A percentile compares a stretch with the other conserved stretches of the same genome.
These are phyloP conservation scores for Sebastes diaconus DNA, from an alignment of 2,797 vertebrate genomes.

Conservation along the genomic window DNA sequence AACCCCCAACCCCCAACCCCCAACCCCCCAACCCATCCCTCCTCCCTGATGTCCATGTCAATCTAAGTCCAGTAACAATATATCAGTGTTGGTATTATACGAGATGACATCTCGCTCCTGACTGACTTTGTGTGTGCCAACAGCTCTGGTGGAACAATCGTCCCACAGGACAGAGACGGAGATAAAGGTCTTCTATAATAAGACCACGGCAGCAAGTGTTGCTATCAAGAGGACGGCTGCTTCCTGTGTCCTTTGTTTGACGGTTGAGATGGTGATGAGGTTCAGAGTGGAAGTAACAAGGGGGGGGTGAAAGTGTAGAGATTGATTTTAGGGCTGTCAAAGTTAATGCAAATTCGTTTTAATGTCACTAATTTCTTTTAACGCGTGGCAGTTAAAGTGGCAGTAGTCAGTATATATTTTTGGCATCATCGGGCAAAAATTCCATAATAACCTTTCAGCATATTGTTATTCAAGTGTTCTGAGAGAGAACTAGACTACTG, in stretches of 20 bases:
- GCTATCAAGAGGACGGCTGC: not conserved
- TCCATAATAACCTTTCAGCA: too few species aligned
- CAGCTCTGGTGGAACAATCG: conserved; percentile 34
- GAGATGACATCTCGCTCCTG: conserved; percentile 12
- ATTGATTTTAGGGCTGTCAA: too few species aligned
- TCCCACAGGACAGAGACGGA: conserved; percentile 6
- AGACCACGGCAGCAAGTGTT: conserved; percentile 6
- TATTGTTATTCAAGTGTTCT: too few species aligned
- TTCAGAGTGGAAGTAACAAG: not conserved
- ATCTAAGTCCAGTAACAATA: conserved; percentile 6
- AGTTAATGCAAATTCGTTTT: too few species aligned
- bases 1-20: not conserved
- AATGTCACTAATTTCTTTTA: too few species aligned
- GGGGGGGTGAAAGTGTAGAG: too few species aligned
- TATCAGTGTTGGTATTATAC: not conserved
- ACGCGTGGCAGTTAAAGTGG: too few species aligned
- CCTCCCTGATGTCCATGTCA: conserved; percentile 1
- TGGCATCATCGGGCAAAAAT: too few species aligned
- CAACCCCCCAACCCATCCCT: not conserved
- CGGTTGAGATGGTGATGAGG: not conserved
- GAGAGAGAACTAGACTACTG: too few species aligned
- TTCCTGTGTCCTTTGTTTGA: conserved; percentile 14
- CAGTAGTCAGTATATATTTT: too few species aligned
- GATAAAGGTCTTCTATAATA: conserved; percentile 53
- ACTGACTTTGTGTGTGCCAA: conserved; percentile 17